Base-by-base conservation (phyloP, 2,113 vertebrate genomes). In the Ivindomyrus marchei region DNA sequence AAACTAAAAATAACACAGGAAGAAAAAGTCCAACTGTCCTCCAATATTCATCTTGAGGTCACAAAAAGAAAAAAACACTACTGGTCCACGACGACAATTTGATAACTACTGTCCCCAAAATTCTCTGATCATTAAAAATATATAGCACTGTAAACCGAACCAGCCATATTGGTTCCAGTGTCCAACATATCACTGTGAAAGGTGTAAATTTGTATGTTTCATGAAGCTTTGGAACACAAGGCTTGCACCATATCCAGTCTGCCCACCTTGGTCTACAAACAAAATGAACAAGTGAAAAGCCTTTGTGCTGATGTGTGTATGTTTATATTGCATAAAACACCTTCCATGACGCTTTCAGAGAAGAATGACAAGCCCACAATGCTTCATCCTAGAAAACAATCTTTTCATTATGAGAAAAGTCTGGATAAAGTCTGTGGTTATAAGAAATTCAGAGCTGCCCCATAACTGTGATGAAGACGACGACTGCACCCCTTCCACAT, bases 21-120 rank as follows among this genome's bases (percentile, higher is more conserved):
- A 84, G 24, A 85, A 85, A 56, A 49, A 66, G 87, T 27, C 87
- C 49, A 90, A 90, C 50, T 85, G 46, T 88, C 27, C 56, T 85
- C 53, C 52, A 46, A 42, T n/a, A 89, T 19, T 85, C 4, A 89
- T n/a, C 49, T 58, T 89, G 39, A 46, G 77, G 21, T 66, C 39
- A 46, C 50, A 15, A 46, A 27, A 46, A 88, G 66, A 42, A 66
- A 89, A 19, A 45, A 47, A 89, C 10, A 56, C 19, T 84, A 85
- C 36, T 89, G 89, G 77, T 84, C 89, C 74, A 89, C 36, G 62
- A 66, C 7, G 1, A 89, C 36, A 62, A 46, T 58, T 39, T 62
- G 39, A 89, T 31, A 62, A 39, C 56, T 88, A 85, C 89, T 42
- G 84, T 56, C 52, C 39, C 77, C 36, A 49, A 83, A 53, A 84